phyloP scores from a whole-genome alignment of 1,140 invertebrate species.

The Gyrodactylus bullatarudis region DNA sequence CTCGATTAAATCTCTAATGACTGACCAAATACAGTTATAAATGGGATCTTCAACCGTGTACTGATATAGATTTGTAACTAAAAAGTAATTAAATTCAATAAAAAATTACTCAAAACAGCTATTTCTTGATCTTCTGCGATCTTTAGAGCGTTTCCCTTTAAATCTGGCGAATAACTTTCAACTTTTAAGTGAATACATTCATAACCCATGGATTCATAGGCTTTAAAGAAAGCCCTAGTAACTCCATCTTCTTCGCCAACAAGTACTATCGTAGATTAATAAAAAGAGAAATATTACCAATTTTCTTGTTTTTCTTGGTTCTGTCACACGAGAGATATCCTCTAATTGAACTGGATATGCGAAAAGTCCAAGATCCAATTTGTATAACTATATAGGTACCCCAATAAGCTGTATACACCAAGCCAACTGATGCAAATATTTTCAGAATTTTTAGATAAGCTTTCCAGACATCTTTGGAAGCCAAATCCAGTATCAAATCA shows the following conservation, averaged over 20 bases:
- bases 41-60: background rate
- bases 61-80: background rate
- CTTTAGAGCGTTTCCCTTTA: no score
- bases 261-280: background rate
- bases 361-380: background rate
- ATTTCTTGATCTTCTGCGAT: no score
- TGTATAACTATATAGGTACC: background rate
- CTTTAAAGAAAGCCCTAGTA: background rate
- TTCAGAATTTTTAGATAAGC: background rate
- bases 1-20: background rate
- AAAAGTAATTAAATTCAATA: no score
- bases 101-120: no score
- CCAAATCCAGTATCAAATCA: background rate
- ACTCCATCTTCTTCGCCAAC: background rate
- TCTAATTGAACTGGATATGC: background rate
- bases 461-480: background rate
- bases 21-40: background rate
- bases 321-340: background rate
- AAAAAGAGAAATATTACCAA: background rate
- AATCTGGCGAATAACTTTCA: no score
- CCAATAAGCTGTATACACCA: background rate
- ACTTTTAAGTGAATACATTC: background rate
- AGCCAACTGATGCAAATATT: background rate
- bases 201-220: background rate
- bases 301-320: background rate